Evolutionary conservation across 2,113 vertebrate genomes (phyloP), one percentile per base, ranked within the genome.

Genomic region (Zosterops japonicus): DNA sequence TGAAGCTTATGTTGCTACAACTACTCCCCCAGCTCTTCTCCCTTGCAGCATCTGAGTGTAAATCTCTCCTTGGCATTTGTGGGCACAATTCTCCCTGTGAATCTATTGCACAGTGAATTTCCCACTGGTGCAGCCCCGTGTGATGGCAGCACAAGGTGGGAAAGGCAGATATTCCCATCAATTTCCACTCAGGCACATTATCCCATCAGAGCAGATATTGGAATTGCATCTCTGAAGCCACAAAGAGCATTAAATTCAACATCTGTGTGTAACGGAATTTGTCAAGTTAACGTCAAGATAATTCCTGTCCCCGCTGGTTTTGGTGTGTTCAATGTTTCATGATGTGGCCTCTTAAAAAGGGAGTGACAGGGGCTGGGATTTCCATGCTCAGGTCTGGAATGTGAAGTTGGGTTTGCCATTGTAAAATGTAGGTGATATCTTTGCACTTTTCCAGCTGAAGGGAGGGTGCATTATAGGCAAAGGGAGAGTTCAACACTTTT

Each of bases 11-110:
- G 76, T 83, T 90, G 93, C 56, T 94, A 94, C 90, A 96, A 91
- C 88, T 96, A 94, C 93, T 80, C 93, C 95, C 68, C 76, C 95
- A 97, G 70, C 57, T 82, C 94, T 70, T 70, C 81, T 71, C 77
- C 72, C 46, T 28, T 28, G 59, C 88, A 86, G 82, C 82, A 52
- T 55, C 61, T 42, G 46, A 91, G 87, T 88, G 83, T 83, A 86
- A 93, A 96, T 81, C 71, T 83, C 79, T 90, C 76, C 75, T 44
- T 88, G 75, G 79, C 20, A 5, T 83, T 50, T 60, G 86, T 93
- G 94, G 86, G 88, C 85, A 89, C 3, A 1, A 33, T 57, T 87
- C 68, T 92, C 67, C 87, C 33, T 5, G 29, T 50, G 87, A 53
- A 49, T 69, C 0, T 0, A 39, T 16, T n/a, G 52, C 35, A 50